Base-by-base conservation (phyloP, 2,113 vertebrate species). In the Gobius niger region DNA sequence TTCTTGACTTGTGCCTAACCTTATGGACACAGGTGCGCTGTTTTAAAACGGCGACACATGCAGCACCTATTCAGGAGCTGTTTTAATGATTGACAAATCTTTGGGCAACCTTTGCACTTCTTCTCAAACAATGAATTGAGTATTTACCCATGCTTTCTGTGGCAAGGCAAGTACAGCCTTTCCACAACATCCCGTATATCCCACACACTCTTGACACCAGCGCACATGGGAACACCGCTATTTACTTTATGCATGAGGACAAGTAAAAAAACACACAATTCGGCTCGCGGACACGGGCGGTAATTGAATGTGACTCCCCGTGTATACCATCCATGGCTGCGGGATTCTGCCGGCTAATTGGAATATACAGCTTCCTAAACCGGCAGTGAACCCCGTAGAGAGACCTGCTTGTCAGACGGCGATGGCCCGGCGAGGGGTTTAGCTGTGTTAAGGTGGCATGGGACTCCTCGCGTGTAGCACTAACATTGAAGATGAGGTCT, bases 251-350 rank as follows among this genome's bases (percentile, higher is more conserved):
- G 87, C 68, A 85, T 78, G 78, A 88, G 75, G 87, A 90, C 90
- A 90, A 87, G 85, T 90, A 91, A 88, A 91, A 59, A 90, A 89
- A 87, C 80, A 86, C 68, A 85, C 70, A 79, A 76, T 85, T 74
- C 76, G 79, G 80, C 52, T 76, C 72, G 84, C 75, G 85, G 90
- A 91, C 82, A 68, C 66, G 54, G 44, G 83, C 76, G 69, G 80
- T 91, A 90, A 93, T 92, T 90, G 90, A 87, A 89, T 78, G 78
- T 84, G 91, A 91, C 88, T 88, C 81, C 65, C 80, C 87, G 81
- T 79, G 85, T 89, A 91, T 77, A 86, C 88, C 66, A 86, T 86
- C 84, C 83, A 75, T 82, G 83, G 87, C 87, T 82, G 67, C 18
- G 59, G 87, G 84, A 89, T 83, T 67, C 72, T 65, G 77, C 74